A percentile compares a stretch with the other conserved stretches of the same genome.
Conservation (phyloP, 2,113 vertebrate genomes). For the Brachirus orientalis region DNA sequence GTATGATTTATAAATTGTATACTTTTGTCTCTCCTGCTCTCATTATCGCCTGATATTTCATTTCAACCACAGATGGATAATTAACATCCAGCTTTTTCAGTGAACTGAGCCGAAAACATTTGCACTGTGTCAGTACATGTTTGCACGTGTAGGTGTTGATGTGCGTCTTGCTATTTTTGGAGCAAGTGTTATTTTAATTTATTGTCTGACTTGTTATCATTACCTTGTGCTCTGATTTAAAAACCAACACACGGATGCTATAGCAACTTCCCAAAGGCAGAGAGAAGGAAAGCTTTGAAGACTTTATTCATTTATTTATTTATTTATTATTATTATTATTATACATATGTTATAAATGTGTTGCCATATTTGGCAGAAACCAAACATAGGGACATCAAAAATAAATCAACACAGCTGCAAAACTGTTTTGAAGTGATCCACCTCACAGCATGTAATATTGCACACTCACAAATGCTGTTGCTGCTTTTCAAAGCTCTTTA, state of each 20-base stretch:
- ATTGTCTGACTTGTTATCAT: constrained; percentile 19
- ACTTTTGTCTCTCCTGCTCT: not conserved
- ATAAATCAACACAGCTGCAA: no score
- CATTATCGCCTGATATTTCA: not conserved
- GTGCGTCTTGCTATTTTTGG: constrained; percentile 35
- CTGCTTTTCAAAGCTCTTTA: no score
- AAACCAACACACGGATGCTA: constrained; percentile 18
- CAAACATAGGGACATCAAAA: no score
- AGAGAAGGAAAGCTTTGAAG: not conserved
- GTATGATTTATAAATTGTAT: not conserved
- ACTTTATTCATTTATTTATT: no score
- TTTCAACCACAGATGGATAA: constrained; percentile 7
- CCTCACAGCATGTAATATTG: no score
- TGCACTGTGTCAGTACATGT: not conserved
- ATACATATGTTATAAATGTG: no score
- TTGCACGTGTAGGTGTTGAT: constrained; percentile 16
- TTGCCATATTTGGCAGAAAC: no score
- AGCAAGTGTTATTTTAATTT: constrained; percentile 21
- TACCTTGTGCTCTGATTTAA: constrained; percentile 23
- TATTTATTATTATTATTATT: no score
- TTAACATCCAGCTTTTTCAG: constrained; percentile 2
- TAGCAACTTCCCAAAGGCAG: constrained; percentile 15
- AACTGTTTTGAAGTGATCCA: no score
- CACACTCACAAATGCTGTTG: no score
- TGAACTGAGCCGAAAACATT: not conserved